Evolutionary conservation across 30 jellyfish, hydroid and myxozoan genomes (phyloP).

Genomic region (Aurelia aurita complex sp. Pacific): DNA sequence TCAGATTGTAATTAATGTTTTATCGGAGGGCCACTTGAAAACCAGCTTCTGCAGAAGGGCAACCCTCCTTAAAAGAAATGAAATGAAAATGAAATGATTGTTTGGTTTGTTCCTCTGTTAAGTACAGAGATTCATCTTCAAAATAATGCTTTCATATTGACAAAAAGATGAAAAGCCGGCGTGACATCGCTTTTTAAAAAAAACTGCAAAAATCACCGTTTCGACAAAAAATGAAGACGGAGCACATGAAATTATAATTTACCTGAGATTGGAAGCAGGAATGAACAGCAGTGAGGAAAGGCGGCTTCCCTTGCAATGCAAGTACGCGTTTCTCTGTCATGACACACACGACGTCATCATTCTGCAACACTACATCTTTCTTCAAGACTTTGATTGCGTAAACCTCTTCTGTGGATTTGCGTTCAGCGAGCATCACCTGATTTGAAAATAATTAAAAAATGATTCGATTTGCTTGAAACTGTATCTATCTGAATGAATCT

Average conservation of each 20-base stretch:
- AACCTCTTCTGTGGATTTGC: slow-evolving; percentile 85
- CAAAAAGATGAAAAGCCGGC: too few relatives aligned
- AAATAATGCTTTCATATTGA: neutral
- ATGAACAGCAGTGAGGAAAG: slow-evolving; percentile 98
- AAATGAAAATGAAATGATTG: too few relatives aligned
- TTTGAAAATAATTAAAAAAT: neutral
- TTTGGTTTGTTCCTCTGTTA: too few relatives aligned
- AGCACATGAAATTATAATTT: neutral
- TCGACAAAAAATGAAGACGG: too few relatives aligned
- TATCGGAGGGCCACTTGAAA: too few relatives aligned
- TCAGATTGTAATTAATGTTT: too few relatives aligned
- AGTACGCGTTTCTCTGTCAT: slow-evolving; percentile 97
- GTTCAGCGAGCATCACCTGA: slow-evolving; percentile 99
- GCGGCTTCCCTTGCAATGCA: slow-evolving; percentile 99
- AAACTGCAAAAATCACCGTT: too few relatives aligned
- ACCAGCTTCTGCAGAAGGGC: too few relatives aligned
- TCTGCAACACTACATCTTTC: slow-evolving; percentile 99
- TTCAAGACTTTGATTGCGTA: slow-evolving; percentile 95
- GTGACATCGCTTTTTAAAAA: too few relatives aligned
- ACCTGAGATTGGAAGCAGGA: slow-evolving; percentile 98
- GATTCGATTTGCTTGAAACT: too few relatives aligned
- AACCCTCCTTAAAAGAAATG: too few relatives aligned
- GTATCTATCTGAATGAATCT: too few relatives aligned
- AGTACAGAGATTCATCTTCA: neutral
- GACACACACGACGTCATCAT: slow-evolving; percentile 97